Evolutionary conservation across 2,113 vertebrate genomes (phyloP), one percentile per base, ranked within the genome.

Genomic region (Microcebus lehilahytsara): DNA sequence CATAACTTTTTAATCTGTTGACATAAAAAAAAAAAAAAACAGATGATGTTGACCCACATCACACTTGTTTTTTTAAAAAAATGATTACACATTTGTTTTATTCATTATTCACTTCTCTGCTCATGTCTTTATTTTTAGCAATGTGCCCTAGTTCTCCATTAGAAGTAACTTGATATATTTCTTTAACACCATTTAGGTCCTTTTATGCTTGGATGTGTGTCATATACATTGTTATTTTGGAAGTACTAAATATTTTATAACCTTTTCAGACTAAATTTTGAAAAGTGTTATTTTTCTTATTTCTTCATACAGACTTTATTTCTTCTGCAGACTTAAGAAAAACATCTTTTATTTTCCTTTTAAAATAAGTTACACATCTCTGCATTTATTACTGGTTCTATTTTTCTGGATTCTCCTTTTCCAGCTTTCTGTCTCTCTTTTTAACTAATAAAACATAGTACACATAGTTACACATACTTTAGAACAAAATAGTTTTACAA

Each of bases 211-310:
- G 40, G 25, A 53, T 56, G 3, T 83, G 16, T 89, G 27, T 53
- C 19, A 12, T 5, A 10, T 32, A 46, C 14, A 62, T 56, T 84
- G 53, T 16, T 19, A 80, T n/a, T 90, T 75, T 40, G 56, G 11
- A 79, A 62, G 3, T 32, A 49, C 32, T 46, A 86, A 62, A 92
- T 69, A 23, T 66, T 69, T 85, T 88, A 67, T 92, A 75, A 87
- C 8, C 32, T 85, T 85, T n/a, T 92, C 72, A 91, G 13, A 51
- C 51, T 85, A 69, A 66, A 66, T 67, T 87, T 92, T 93, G 16
- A 67, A 96, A 89, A 79, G 22, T 89, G 11, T 42, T 88, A 64
- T 69, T 93, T 95, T 90, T 79, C 60, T 77, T 78, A 51, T 85
- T 78, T 80, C 37, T 85, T 69, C 20, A 74, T 84, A 6, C 10